These are phyloP conservation scores for Macrotrachela quadricornifera DNA, from an alignment of 1,140 invertebrate genomes.

Conservation along the genomic window DNA sequence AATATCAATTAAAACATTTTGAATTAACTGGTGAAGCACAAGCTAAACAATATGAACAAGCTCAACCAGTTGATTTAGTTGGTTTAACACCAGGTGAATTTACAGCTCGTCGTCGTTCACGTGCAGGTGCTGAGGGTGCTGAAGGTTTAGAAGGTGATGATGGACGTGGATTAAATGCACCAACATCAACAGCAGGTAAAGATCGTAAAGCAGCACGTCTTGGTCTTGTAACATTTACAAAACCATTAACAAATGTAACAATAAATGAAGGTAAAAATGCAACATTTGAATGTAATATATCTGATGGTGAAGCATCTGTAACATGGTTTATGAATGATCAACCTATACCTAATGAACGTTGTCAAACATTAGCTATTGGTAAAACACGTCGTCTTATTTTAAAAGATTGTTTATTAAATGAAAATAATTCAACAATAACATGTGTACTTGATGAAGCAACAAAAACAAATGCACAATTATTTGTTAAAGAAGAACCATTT, in stretches of 20 bases:
- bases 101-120: too few species aligned
- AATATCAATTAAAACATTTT: too few species aligned
- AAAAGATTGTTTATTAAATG: slow-evolving; percentile 5
- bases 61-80: too few species aligned
- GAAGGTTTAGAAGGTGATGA: too few species aligned
- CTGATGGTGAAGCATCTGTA: slow-evolving; percentile 3
- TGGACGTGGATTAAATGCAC: too few species aligned
- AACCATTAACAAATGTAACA: background rate
- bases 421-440: background rate
- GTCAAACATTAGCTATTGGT: slow-evolving; percentile 3
- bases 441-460: slow-evolving; percentile 1
- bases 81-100: too few species aligned
- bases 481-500: slow-evolving; percentile 4
- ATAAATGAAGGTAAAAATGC: background rate
- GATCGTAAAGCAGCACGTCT: too few species aligned
- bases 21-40: too few species aligned
- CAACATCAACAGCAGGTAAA: too few species aligned
- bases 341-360: background rate
- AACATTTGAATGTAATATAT: background rate
- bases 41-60: too few species aligned
- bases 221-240: background rate
- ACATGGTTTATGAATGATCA: slow-evolving; percentile 6
- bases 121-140: too few species aligned
- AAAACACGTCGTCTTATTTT: slow-evolving; percentile 1
- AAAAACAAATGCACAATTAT: slow-evolving; percentile 2